phyloP scores from a whole-genome alignment of 2,113 vertebrate species.

The Ovibos moschatus region DNA sequence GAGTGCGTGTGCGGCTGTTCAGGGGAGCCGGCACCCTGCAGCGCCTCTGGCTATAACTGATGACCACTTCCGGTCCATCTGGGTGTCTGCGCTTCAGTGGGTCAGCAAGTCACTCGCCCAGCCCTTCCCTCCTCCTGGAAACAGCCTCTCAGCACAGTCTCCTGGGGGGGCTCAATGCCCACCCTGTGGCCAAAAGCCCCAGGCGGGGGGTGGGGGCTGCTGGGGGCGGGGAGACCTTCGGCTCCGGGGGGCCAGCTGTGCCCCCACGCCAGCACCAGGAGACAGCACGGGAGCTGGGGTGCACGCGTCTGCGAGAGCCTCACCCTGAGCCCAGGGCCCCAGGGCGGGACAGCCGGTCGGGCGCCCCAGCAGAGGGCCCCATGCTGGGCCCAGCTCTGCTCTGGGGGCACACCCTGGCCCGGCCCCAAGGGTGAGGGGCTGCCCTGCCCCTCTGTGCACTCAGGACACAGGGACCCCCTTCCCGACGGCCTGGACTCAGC shows the following conservation, averaged over 20 bases:
- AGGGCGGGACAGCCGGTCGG: fast-evolving
- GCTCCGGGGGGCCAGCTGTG: not conserved
- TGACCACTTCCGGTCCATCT: not conserved
- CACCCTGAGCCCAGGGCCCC: not conserved
- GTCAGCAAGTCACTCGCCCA: not conserved
- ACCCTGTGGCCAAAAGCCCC: not conserved
- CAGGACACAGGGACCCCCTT: not conserved
- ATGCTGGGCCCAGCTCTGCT: not conserved
- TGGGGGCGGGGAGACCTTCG: not conserved
- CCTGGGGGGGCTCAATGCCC: not conserved
- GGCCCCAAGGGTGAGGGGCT: not conserved
- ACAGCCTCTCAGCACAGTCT: not conserved
- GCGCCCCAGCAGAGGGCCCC: not conserved
- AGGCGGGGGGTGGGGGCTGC: fast-evolving
- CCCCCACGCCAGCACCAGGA: not conserved
- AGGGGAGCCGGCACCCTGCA: not conserved
- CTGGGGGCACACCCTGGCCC: not conserved
- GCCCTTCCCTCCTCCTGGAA: not conserved
- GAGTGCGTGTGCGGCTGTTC: fast-evolving
- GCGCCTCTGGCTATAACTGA: not conserved
- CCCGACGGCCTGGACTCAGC: not conserved
- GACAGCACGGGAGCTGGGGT: fast-evolving
- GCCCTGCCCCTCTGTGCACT: not conserved
- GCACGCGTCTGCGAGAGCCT: not conserved
- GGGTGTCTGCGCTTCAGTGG: not conserved